Evolutionary conservation across 2,113 vertebrate genomes (phyloP).

Genomic region (Vulpes ferrilata): DNA sequence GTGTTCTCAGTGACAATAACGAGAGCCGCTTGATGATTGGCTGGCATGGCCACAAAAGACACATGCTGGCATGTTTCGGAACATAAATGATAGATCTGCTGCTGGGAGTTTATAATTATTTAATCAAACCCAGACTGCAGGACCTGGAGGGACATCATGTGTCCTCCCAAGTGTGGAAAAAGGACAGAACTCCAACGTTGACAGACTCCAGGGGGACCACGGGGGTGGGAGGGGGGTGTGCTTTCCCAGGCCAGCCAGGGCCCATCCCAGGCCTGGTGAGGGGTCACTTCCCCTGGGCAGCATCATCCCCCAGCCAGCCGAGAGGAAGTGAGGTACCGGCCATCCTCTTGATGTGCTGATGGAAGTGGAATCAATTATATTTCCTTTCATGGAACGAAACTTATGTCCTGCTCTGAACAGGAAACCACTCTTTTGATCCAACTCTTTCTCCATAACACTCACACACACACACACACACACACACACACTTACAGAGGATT

Average conservation of each 20-base stretch:
- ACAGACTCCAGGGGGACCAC: not conserved
- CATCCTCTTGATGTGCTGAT: constrained; percentile 74
- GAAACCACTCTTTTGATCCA: constrained; percentile 81
- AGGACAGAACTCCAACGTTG: constrained; percentile 75
- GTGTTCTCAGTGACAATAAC: constrained; percentile 86
- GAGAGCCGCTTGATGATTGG: constrained; percentile 83
- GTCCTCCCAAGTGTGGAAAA: constrained; percentile 77
- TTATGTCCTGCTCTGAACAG: constrained; percentile 77
- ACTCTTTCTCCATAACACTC: constrained; percentile 71
- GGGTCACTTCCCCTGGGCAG: constrained; percentile 46
- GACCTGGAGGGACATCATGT: constrained; percentile 83
- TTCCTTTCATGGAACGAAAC: constrained; percentile 82
- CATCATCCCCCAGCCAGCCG: not conserved
- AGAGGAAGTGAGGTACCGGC: constrained; percentile 69
- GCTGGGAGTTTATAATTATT: constrained; percentile 88
- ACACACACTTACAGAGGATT: not conserved
- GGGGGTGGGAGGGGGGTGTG: not conserved
- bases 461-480: not conserved
- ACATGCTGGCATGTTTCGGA: constrained; percentile 86
- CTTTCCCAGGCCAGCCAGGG: constrained; percentile 69
- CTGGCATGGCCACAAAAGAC: constrained; percentile 87
- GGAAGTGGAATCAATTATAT: constrained; percentile 79
- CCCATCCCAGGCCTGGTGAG: constrained; percentile 22
- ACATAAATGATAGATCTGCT: constrained; percentile 88
- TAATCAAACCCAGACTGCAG: constrained; percentile 89